Evolutionary conservation across 2,888 invertebrate genomes (phyloP).

Genomic region (Stenichneumon culpator): DNA sequence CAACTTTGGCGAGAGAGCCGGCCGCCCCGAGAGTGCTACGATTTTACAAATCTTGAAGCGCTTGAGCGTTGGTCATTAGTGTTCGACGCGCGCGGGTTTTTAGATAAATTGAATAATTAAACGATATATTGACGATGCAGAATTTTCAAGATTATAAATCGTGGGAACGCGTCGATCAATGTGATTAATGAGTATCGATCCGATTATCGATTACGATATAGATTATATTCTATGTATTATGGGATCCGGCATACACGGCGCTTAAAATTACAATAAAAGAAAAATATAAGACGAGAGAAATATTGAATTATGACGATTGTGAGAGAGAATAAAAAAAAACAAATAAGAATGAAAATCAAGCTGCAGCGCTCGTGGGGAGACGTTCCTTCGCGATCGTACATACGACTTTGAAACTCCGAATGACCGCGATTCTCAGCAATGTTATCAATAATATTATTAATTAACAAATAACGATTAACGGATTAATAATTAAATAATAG

Average conservation of each 20-base stretch:
- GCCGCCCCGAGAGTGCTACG: slow-evolving; percentile 65
- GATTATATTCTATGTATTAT: slow-evolving; percentile 62
- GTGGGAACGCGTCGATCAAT: slow-evolving; percentile 51
- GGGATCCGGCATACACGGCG: slow-evolving; percentile 65
- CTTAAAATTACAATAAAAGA: slow-evolving; percentile 54
- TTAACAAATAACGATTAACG: slow-evolving; percentile 52
- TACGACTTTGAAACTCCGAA: slow-evolving; percentile 37
- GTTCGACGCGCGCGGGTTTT: slow-evolving; percentile 9
- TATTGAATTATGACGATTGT: not conserved
- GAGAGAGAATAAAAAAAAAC: slow-evolving; percentile 33
- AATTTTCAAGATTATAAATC: slow-evolving; percentile 58
- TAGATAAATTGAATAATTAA: slow-evolving; percentile 22
- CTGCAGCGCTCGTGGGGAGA: slow-evolving; percentile 48
- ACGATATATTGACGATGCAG: slow-evolving; percentile 29
- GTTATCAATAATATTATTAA: slow-evolving; percentile 69
- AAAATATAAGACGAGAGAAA: slow-evolving; percentile 18
- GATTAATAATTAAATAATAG: slow-evolving; percentile 63
- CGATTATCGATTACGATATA: slow-evolving; percentile 62
- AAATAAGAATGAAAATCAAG: slow-evolving; percentile 43
- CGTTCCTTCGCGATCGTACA: slow-evolving; percentile 57
- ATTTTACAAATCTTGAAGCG: slow-evolving; percentile 18
- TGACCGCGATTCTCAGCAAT: slow-evolving; percentile 66
- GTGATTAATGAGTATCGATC: slow-evolving; percentile 48
- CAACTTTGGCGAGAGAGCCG: slow-evolving; percentile 82
- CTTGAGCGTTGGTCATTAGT: slow-evolving; percentile 37